A percentile compares a stretch with the other conserved stretches of the same genome.
These are phyloP conservation scores for Cyanistes caeruleus DNA, from an alignment of 2,113 vertebrate genomes.

Conservation along the genomic window DNA sequence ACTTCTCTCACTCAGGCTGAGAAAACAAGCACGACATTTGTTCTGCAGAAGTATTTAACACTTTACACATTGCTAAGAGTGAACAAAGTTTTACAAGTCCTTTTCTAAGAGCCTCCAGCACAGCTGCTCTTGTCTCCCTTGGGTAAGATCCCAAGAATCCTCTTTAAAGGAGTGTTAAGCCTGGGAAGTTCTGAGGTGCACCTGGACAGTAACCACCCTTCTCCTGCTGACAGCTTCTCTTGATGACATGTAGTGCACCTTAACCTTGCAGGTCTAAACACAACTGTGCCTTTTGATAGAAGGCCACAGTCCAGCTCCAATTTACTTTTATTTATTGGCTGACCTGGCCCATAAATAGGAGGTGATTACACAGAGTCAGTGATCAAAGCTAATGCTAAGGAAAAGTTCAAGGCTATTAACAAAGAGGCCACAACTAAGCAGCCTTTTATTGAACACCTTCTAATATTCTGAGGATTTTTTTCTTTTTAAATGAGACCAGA, in stretches of 20 bases:
- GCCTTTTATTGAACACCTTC: neutral
- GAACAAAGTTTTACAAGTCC: neutral
- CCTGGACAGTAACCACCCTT: neutral
- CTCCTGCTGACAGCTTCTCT: neutral
- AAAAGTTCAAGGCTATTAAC: slow-evolving; percentile 24
- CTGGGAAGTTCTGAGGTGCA: neutral
- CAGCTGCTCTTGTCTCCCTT: neutral
- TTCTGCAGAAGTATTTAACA: neutral
- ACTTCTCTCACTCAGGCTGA: neutral
- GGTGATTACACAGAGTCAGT: neutral
- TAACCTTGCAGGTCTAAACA: neutral
- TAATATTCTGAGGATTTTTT: neutral
- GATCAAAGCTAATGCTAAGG: neutral
- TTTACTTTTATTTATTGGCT: slow-evolving; percentile 27
- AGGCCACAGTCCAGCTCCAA: neutral
- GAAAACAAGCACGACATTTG: neutral
- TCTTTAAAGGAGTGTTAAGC: neutral
- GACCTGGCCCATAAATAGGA: neutral
- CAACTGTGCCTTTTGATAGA: neutral
- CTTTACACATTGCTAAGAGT: neutral
- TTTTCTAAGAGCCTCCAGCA: neutral
- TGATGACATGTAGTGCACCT: neutral
- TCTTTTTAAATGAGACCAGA: neutral
- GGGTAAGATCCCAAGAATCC: neutral
- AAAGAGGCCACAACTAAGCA: neutral